Percentiles rank a stretch among this genome's conserved stretches.
Evolutionary conservation across 2,113 vertebrate species (phyloP).

Genomic region (Bostrychus sinensis): DNA sequence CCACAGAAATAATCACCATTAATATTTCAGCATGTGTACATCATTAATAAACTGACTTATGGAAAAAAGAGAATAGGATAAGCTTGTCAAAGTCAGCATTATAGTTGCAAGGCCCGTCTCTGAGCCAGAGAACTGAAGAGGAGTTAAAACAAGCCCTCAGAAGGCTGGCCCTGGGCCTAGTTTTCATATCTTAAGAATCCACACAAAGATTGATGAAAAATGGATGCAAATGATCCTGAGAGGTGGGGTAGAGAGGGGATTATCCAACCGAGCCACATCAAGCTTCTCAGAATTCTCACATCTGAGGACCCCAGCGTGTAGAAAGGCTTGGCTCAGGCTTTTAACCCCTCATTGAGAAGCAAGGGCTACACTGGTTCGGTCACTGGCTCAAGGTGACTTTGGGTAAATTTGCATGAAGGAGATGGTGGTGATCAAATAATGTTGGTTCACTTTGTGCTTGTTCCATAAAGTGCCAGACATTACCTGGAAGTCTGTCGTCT

Average conservation of each 20-base stretch:
- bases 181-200: conserved; percentile 68
- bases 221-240: conserved; percentile 73
- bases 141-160: conserved; percentile 55
- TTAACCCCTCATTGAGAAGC: conserved; percentile 33
- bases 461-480: conserved; percentile 16
- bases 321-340: conserved; percentile 47
- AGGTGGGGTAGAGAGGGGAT: conserved; percentile 54
- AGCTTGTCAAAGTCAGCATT: conserved; percentile 53
- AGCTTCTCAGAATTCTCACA: conserved; percentile 67
- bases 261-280: conserved; percentile 58
- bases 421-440: conserved; percentile 22
- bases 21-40: conserved; percentile 17
- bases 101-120: conserved; percentile 33
- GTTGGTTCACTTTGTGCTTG: conserved; percentile 33
- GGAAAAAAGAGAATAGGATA: conserved; percentile 28
- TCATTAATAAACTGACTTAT: conserved; percentile 34
- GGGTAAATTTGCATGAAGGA: conserved; percentile 48
- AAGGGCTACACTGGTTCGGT: conserved; percentile 42
- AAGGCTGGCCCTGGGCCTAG: conserved; percentile 62
- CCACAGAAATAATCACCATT: conserved; percentile 7
- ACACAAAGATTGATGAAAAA: conserved; percentile 72
- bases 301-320: conserved; percentile 56
- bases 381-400: conserved; percentile 68
- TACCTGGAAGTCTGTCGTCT: background rate
- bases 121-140: conserved; percentile 37